A percentile compares a stretch with the other conserved stretches of the same genome.
Evolutionary conservation across 2,797 vertebrate species (phyloP).

Genomic region (Malurus splendens): DNA sequence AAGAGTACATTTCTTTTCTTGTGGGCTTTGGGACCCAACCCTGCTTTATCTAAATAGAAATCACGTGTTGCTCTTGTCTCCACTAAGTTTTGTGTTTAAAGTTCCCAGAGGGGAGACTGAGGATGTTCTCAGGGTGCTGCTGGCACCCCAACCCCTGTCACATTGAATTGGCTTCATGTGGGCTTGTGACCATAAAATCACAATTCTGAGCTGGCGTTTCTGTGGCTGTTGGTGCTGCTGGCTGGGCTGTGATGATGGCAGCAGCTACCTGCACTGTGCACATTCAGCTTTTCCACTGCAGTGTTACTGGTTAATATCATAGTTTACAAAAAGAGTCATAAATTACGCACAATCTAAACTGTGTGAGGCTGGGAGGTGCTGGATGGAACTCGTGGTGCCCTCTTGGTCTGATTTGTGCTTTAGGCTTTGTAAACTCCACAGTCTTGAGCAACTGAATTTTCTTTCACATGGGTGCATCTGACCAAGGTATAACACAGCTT

Average conservation of each 20-base stretch:
- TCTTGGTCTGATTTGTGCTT: background rate
- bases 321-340: background rate
- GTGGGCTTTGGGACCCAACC: background rate
- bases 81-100: background rate
- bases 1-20: background rate
- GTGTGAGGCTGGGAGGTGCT: background rate
- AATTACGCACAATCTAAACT: background rate
- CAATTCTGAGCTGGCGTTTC: background rate
- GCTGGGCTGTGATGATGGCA: background rate
- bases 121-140: accelerated
- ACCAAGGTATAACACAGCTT: background rate
- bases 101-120: background rate
- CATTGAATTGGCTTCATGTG: accelerated
- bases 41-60: background rate
- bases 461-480: background rate
- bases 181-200: accelerated
- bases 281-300: background rate
- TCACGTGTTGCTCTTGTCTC: accelerated
- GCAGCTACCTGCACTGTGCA: background rate
- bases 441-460: background rate
- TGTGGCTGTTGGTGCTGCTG: background rate
- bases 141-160: background rate
- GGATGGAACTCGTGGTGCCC: background rate
- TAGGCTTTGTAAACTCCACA: background rate
- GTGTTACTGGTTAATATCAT: background rate